phyloP scores from a whole-genome alignment of 2,888 invertebrate species.

The Ramazzottius varieornatus region DNA sequence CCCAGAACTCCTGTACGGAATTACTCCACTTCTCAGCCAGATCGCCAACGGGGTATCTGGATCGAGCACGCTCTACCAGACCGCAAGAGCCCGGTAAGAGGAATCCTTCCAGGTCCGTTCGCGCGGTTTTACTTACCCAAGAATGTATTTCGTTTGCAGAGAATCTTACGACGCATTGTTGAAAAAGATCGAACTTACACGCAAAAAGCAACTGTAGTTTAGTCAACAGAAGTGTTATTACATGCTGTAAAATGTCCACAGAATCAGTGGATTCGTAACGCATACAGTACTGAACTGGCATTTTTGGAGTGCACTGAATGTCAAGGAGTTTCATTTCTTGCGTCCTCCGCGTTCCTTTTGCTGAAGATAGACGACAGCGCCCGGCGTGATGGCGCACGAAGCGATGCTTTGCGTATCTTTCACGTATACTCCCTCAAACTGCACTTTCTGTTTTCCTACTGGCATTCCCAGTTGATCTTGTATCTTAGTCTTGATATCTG shows the following conservation, averaged over 20 bases:
- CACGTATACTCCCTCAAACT: constrained; percentile 89
- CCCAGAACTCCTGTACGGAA: neutral
- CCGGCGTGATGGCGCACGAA: constrained; percentile 72
- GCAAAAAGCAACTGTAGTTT: neutral
- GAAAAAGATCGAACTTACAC: neutral
- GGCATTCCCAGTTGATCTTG: constrained; percentile 69
- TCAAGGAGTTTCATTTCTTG: constrained; percentile 59
- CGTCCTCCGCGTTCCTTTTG: constrained; percentile 91
- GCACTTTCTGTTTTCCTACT: constrained; percentile 82
- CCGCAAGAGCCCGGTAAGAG: neutral
- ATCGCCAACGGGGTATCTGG: neutral
- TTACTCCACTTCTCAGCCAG: neutral
- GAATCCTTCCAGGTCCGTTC: too few relatives aligned
- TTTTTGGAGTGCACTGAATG: neutral
- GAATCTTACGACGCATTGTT: neutral
- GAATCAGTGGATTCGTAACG: neutral
- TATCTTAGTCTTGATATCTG: constrained; percentile 58
- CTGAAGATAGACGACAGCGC: constrained; percentile 56
- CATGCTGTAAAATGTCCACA: neutral
- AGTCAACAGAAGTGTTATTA: neutral
- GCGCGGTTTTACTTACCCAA: too few relatives aligned
- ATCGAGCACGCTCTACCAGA: neutral
- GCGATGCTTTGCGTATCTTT: constrained; percentile 83
- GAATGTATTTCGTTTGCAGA: neutral
- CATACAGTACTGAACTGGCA: neutral